Evolutionary conservation across 2,113 vertebrate genomes (phyloP), one percentile per base, ranked within the genome.

Genomic region (Scatophagus argus): DNA sequence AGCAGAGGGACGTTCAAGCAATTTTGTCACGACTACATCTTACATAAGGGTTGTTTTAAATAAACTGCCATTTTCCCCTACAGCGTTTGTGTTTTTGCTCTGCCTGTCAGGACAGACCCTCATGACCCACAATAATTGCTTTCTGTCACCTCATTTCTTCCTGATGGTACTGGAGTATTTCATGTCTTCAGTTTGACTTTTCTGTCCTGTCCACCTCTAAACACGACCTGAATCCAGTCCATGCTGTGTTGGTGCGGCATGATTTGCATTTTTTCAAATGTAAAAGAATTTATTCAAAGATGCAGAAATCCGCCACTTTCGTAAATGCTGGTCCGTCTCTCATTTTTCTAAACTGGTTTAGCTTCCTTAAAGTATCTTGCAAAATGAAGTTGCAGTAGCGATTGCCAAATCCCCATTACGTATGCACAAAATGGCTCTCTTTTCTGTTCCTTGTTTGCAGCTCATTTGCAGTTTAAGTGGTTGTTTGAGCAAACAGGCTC

Each of bases 381-480:
- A 32, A 12, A 65, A 82, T 63, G 2, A 51, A 69, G 31, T 25
- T 66, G 32, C 54, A 29, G 12, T 2, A 7, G 43, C 47, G 4
- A 21, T 1, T 2, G 16, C 21, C 36, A 38, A 47, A 69, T 41
- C 61, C 61, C 81, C 74, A 76, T 81, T 73, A 27, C 19, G 4
- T 21, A 77, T 81, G 58, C 77, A 38, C 29, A 43, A 65, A 76
- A 38, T 49, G 39, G 51, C 29, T 6, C 17, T 74, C 25, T 55
- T 69, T 23, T 27, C 59, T 61, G 14, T 43, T 67, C 41, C 64
- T 77, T 74, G 77, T 84, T 87, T 89, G 67, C 79, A 79, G 76
- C 85, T 68, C 52, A 86, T 87, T 86, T 87, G 75, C 78, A 79
- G 83, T 69, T 85, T 77, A 77, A 87, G 87, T 78, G 58, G 73